These are phyloP conservation scores for Rhorus exstirpatorius DNA, from an alignment of 2,888 invertebrate genomes.

Conservation along the genomic window DNA sequence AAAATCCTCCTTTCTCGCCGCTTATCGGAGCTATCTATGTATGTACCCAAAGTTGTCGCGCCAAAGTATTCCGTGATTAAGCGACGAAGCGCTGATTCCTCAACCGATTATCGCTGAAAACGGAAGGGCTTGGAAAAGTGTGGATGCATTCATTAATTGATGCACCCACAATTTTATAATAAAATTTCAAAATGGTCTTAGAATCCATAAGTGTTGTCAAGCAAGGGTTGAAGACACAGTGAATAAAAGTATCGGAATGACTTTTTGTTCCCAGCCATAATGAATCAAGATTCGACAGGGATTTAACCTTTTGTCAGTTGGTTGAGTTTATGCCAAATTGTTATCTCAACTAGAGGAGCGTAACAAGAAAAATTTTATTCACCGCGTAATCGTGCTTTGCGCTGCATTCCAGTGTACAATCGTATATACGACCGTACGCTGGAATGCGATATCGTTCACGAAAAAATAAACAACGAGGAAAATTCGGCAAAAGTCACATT, in stretches of 20 bases:
- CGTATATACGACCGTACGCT: too few relatives aligned
- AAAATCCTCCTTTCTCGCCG: not conserved
- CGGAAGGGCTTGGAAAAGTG: too few relatives aligned
- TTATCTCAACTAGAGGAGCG: not conserved
- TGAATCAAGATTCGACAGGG: too few relatives aligned
- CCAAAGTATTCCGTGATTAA: constrained; percentile 15
- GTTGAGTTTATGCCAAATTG: not conserved
- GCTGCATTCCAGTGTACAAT: not conserved
- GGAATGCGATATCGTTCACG: not conserved
- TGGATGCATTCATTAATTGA: too few relatives aligned
- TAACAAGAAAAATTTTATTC: not conserved
- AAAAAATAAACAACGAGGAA: not conserved
- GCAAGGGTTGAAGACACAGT: too few relatives aligned
- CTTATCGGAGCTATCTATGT: constrained; percentile 2
- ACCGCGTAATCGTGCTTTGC: not conserved
- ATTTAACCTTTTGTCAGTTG: constrained; percentile 19
- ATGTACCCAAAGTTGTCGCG: constrained; percentile 7
- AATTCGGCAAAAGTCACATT: not conserved
- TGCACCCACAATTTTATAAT: too few relatives aligned
- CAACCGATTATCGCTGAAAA: too few relatives aligned
- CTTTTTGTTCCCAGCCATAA: too few relatives aligned
- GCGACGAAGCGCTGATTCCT: too few relatives aligned
- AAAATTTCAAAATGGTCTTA: too few relatives aligned
- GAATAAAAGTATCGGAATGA: too few relatives aligned
- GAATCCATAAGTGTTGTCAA: too few relatives aligned